phyloP scores from a whole-genome alignment of 1,140 invertebrate genomes.

The Diprion similis region DNA sequence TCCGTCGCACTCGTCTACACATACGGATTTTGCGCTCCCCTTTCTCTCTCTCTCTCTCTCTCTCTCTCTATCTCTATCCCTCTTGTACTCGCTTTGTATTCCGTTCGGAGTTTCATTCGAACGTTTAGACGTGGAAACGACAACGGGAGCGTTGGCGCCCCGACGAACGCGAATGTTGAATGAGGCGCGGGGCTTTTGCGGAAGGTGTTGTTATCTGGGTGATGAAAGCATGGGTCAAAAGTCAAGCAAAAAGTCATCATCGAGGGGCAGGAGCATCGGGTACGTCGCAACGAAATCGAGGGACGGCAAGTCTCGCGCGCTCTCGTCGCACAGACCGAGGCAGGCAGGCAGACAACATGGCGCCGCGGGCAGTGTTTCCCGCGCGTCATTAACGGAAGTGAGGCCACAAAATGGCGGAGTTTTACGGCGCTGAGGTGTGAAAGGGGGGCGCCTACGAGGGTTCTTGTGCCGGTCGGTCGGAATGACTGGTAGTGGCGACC shows the following conservation, averaged over 20 bases:
- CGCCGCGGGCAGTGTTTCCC: conserved; percentile 58
- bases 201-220: conserved; percentile 8
- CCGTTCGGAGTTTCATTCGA: neutral
- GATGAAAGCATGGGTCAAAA: conserved; percentile 29
- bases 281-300: conserved; percentile 11
- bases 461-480: neutral
- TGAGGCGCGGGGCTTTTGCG: conserved; percentile 24
- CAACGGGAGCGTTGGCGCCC: neutral
- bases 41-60: conserved; percentile 12
- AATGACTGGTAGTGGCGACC: conserved; percentile 4
- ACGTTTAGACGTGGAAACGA: neutral
- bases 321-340: conserved; percentile 42
- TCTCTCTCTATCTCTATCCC: conserved; percentile 8
- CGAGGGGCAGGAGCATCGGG: neutral
- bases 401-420: conserved; percentile 56
- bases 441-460: conserved; percentile 41
- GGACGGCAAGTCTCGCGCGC: conserved; percentile 28
- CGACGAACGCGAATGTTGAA: conserved; percentile 22
- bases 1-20: neutral
- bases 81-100: conserved; percentile 13
- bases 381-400: conserved; percentile 58
- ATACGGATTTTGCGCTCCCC: too few species aligned
- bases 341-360: conserved; percentile 61
- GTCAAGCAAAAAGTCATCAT: conserved; percentile 52
- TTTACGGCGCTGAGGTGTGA: conserved; percentile 52